Evolutionary conservation across 2,888 invertebrate genomes (phyloP), one percentile per base, ranked within the genome.

Genomic region (Protula sp.): DNA sequence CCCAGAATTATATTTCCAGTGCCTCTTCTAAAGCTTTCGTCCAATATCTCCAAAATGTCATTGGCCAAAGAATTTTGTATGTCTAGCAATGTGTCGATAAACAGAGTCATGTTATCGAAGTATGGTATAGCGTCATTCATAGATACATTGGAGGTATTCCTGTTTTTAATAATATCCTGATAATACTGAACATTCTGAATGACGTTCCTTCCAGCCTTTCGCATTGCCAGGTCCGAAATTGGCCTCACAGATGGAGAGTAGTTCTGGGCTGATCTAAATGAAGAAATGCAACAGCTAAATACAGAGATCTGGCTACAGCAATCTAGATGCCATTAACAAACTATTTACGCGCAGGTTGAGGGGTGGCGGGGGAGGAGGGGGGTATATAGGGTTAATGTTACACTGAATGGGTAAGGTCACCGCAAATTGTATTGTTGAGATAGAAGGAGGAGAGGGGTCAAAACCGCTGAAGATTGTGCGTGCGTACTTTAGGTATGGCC

Each of bases 21-120:
- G 0, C 91, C 91, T 64, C 89, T 87, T 5, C 85, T 83, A 24
- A 92, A 79, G 51, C 87, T 88, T 38, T 86, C 85, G 62, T 86
- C 88, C n/a, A 92, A 91, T 64, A 83, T 80, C 30, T 78, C 79
- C 78, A 90, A 91, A 67, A 92, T 91, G 70, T 87, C 86, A 47
- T 85, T 85, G 47, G 91, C 82, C n/a, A 92, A 82, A 66, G 87
- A 3, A 58, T 86, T 86, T 78, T 92, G 92, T 14, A 93, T 86
- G 58, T 88, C 89, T 57, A 92, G 83, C 51, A 92, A 81, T 70
- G 90, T 89, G 70, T 91, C 91, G 1, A 90, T 86, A 71, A 91
- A 88, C 0, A 87, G 87, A 0, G 90, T 89, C 80, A 92, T 91
- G 58, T 89, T 87, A 76, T 91, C 90, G 73, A 90, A 92, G 81